Percentiles rank a stretch among this genome's conserved stretches.
Conservation (phyloP, 2,113 vertebrate genomes). For the Emydura subglobosa region DNA sequence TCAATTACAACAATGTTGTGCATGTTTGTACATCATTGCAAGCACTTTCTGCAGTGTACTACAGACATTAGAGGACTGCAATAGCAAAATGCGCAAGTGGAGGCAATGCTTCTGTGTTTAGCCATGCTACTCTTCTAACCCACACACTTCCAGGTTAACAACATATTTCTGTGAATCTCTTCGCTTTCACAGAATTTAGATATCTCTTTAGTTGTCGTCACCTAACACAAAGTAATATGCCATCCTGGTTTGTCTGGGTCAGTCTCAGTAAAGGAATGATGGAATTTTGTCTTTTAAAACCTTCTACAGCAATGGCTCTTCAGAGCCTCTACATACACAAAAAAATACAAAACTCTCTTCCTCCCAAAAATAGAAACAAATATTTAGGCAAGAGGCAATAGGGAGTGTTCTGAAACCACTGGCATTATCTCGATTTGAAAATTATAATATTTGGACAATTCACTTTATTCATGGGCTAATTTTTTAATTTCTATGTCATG, state of each 20-base stretch:
- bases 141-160: neutral
- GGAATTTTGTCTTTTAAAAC: neutral
- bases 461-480: neutral
- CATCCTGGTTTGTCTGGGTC: neutral
- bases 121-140: neutral
- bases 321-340: neutral
- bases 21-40: neutral
- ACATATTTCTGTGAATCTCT: neutral
- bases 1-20: neutral
- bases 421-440: constrained; percentile 39
- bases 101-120: neutral
- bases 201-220: neutral
- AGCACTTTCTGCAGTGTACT: rapidly evolving
- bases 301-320: neutral
- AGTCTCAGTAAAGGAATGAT: neutral
- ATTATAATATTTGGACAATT: constrained; percentile 8
- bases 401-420: constrained; percentile 47
- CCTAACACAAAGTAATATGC: neutral
- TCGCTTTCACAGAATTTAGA: neutral
- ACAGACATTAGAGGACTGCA: neutral
- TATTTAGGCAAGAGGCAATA: constrained; percentile 32
- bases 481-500: constrained; percentile 19
- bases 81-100: neutral
- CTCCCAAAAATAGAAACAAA: constrained; percentile 2
- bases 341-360: constrained; percentile 49